Percentiles rank a stretch among this genome's conserved stretches.
phyloP scores from a whole-genome alignment of 2,113 vertebrate species.

The Lichenostomus cassidix region DNA sequence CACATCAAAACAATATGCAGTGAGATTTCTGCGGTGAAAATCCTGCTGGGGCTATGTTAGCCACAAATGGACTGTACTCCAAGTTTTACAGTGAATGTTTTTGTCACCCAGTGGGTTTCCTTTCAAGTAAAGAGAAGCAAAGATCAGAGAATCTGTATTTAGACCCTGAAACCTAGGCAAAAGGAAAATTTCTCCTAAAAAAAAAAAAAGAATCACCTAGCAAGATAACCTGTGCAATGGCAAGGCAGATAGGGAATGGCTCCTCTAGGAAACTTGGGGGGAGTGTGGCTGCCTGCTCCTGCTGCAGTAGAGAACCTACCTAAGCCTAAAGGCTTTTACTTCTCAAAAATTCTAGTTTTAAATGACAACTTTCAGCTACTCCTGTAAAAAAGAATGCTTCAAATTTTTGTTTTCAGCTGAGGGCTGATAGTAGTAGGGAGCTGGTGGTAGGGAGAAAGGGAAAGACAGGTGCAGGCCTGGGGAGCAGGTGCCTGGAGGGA shows the following conservation, averaged over 20 bases:
- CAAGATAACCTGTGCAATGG: neutral
- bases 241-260: neutral
- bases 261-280: neutral
- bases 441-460: neutral
- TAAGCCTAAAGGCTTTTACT: neutral
- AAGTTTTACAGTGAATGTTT: conserved; percentile 29
- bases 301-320: neutral
- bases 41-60: conserved; percentile 55
- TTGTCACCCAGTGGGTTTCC: conserved; percentile 55
- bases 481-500: neutral
- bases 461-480: neutral
- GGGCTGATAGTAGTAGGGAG: neutral
- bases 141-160: conserved; percentile 53
- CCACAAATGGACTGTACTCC: conserved; percentile 19
- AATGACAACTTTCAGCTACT: neutral
- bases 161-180: conserved; percentile 2
- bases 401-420: neutral
- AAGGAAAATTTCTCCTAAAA: neutral
- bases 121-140: conserved; percentile 64
- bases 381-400: neutral
- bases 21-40: conserved; percentile 44
- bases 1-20: conserved; percentile 50
- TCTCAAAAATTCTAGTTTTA: neutral
- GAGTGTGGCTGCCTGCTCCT: neutral
- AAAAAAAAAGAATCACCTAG: neutral